Conservation (phyloP, 2,113 vertebrate species). For the Rhea pennata region DNA sequence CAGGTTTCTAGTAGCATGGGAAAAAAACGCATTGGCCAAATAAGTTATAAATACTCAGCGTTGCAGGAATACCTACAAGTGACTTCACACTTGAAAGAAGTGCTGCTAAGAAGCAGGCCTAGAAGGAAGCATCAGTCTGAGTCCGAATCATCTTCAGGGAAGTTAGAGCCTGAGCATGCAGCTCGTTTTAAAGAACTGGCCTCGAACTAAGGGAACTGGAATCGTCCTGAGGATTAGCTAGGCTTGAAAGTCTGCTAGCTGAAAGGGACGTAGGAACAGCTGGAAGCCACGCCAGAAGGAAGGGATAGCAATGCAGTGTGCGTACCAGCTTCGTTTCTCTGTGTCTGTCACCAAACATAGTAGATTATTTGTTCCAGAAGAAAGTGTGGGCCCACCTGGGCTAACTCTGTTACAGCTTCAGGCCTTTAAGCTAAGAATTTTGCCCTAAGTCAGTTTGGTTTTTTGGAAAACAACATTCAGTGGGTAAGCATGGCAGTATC, state of each 20-base stretch:
- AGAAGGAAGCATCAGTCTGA: background rate
- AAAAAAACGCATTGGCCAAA: rapidly evolving
- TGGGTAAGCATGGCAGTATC: background rate
- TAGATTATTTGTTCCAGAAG: background rate
- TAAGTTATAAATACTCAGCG: background rate
- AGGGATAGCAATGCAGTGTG: background rate
- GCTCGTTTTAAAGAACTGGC: background rate
- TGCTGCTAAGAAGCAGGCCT: background rate
- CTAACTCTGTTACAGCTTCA: background rate
- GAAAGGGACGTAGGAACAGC: rapidly evolving
- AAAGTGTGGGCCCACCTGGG: background rate
- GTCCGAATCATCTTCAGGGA: background rate
- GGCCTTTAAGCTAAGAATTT: background rate
- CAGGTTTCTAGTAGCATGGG: background rate
- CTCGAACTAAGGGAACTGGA: background rate
- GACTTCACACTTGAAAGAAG: background rate
- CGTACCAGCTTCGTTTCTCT: background rate
- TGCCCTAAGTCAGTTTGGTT: background rate
- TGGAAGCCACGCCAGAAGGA: too few species aligned
- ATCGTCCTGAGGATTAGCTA: background rate
- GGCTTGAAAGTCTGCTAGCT: background rate
- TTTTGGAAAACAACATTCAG: background rate
- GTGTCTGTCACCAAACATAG: background rate
- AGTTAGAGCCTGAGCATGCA: background rate
- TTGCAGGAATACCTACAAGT: background rate